Evolutionary conservation across 2,113 vertebrate species (phyloP).

Genomic region (Plestiodon gilberti): DNA sequence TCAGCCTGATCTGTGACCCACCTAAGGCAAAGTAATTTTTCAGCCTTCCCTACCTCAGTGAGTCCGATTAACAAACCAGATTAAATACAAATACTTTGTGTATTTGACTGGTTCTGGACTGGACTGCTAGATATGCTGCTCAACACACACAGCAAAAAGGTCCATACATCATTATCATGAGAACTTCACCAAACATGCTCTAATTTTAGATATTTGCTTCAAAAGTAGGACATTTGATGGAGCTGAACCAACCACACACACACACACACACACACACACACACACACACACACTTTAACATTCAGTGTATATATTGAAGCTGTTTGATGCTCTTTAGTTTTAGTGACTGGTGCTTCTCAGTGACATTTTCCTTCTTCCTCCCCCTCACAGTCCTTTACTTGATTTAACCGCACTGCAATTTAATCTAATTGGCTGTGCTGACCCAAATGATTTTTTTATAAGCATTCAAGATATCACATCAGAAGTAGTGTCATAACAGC

Average conservation of each 20-base stretch:
- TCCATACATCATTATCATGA: background rate
- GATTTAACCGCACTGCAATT: background rate
- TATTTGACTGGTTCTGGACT: background rate
- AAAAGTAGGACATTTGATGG: background rate
- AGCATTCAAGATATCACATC: background rate
- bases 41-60: background rate
- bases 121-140: background rate
- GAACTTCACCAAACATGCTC: background rate
- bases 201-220: background rate
- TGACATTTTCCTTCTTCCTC: too few relatives aligned
- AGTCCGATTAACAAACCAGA: background rate
- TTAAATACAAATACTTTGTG: background rate
- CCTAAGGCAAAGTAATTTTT: background rate
- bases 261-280: too few relatives aligned
- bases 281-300: too few relatives aligned
- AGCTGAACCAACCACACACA: background rate
- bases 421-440: background rate
- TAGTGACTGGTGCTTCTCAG: background rate
- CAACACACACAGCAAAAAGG: background rate
- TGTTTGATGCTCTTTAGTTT: background rate
- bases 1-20: background rate
- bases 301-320: background rate
- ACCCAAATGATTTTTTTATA: background rate
- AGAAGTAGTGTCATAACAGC: background rate
- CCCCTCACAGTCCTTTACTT: background rate